Conservation (phyloP, 2,888 invertebrate species). For the Hofmannophila pseudospretella region DNA sequence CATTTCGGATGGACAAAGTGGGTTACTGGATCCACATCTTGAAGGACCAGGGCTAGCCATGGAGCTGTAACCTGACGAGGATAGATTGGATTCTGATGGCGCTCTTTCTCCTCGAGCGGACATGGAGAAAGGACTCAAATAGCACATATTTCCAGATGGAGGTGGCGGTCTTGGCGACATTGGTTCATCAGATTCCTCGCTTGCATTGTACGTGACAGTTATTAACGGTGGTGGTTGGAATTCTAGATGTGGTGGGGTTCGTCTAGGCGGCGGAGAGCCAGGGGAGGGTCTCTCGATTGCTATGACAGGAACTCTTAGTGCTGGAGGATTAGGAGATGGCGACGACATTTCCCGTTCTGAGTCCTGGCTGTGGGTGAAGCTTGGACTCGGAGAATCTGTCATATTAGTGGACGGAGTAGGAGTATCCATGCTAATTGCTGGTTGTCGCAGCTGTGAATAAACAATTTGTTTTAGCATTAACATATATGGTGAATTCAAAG, state of each 20-base stretch:
- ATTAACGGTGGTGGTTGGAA: slow-evolving; percentile 83
- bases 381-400: slow-evolving; percentile 68
- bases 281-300: slow-evolving; percentile 84
- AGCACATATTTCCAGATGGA: slow-evolving; percentile 81
- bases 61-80: slow-evolving; percentile 90
- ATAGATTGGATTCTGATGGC: slow-evolving; percentile 89
- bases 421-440: slow-evolving; percentile 61
- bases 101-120: slow-evolving; percentile 84
- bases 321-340: slow-evolving; percentile 64
- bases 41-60: slow-evolving; percentile 92
- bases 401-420: slow-evolving; percentile 67
- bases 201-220: slow-evolving; percentile 86
- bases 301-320: slow-evolving; percentile 80
- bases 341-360: slow-evolving; percentile 64
- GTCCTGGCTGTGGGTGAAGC: slow-evolving; percentile 66
- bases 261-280: slow-evolving; percentile 78
- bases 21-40: slow-evolving; percentile 88
- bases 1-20: slow-evolving; percentile 85
- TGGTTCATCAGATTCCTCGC: slow-evolving; percentile 87
- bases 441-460: slow-evolving; percentile 72
- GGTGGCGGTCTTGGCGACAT: slow-evolving; percentile 80
- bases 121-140: slow-evolving; percentile 88
- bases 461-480: too few species aligned
- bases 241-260: slow-evolving; percentile 81
- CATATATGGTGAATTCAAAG: too few species aligned